These are phyloP conservation scores for Strigamia crassipes DNA, from an alignment of 2,888 invertebrate species.

Conservation along the genomic window DNA sequence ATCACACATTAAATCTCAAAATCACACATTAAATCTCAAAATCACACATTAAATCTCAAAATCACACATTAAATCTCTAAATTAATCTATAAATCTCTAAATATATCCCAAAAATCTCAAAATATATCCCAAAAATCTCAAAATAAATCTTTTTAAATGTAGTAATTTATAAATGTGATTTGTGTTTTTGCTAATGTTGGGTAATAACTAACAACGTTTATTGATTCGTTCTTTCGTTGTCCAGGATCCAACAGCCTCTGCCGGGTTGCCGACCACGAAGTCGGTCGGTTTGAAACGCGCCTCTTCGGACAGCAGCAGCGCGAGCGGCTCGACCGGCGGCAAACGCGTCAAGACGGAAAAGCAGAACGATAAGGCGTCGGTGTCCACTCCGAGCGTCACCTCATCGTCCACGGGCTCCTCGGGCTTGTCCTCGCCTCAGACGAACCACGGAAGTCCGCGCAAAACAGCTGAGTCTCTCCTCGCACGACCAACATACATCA, in stretches of 20 bases:
- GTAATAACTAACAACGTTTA: no score
- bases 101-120: no score
- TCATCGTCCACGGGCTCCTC: slow-evolving; percentile 45
- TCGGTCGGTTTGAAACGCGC: slow-evolving; percentile 47
- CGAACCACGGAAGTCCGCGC: slow-evolving; percentile 58
- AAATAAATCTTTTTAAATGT: no score
- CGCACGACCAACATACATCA: slow-evolving; percentile 70
- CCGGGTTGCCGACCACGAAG: slow-evolving; percentile 23
- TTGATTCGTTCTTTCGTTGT: no score
- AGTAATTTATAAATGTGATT: no score
- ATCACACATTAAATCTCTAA: no score
- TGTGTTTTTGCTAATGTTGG: no score
- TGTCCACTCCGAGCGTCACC: not conserved
- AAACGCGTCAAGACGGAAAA: slow-evolving; percentile 48
- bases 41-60: no score
- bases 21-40: no score
- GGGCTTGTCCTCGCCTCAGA: slow-evolving; percentile 38
- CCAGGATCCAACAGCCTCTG: not conserved
- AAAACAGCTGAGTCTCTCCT: slow-evolving; percentile 65
- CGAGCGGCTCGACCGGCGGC: slow-evolving; percentile 39
- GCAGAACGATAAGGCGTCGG: slow-evolving; percentile 44
- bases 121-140: no score
- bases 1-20: no score
- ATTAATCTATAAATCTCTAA: no score
- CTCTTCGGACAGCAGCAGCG: slow-evolving; percentile 46